Evolutionary conservation across 2,888 invertebrate species (phyloP), one percentile per base, ranked within the genome.

Genomic region (Odontocerum albicorne): DNA sequence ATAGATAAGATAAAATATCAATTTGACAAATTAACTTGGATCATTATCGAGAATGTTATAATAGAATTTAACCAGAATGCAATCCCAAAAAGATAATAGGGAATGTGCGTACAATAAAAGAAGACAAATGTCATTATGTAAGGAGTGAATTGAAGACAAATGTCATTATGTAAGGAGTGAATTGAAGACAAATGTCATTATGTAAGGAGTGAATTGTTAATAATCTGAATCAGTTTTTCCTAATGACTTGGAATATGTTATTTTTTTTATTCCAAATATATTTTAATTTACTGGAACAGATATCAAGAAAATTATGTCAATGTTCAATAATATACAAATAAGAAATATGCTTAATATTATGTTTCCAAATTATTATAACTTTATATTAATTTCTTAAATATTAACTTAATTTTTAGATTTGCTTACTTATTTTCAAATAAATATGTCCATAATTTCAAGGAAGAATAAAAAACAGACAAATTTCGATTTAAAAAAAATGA

Each of bases 391-490:
- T 49, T 19, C 49, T 43, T 59, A 39, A 54, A 55, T 51, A 52
- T 52, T 35, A 59, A 59, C 59, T 59, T 59, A 59, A 59, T 36
- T 17, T 46, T 54, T 55, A 56, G 44, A 33, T 49, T 50, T 50
- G 52, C 56, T 56, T 56, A 56, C 49, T 54, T 53, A 56, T 55
- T 54, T 53, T 53, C 47, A 56, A 59, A 59, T 59, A 59, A 57
- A 60, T 60, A 60, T 49, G 33, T 55, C 47, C 16, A 52, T 35
- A 49, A 32, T 49, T 42, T 53, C 49, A 21, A 52, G 15, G 43
- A n/a, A n/a, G n/a, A n/a, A 13, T 43, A 47, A 42, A 15, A 54
- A 49, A 20, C 13, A 33, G 4, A 21, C 17, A 42, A 43, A 16
- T 22, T 17, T 39, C 32, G 8, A 7, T 17, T 16, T 35, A 47